Conservation (phyloP, 2,888 invertebrate species). For the Orthonevra nobilis region DNA sequence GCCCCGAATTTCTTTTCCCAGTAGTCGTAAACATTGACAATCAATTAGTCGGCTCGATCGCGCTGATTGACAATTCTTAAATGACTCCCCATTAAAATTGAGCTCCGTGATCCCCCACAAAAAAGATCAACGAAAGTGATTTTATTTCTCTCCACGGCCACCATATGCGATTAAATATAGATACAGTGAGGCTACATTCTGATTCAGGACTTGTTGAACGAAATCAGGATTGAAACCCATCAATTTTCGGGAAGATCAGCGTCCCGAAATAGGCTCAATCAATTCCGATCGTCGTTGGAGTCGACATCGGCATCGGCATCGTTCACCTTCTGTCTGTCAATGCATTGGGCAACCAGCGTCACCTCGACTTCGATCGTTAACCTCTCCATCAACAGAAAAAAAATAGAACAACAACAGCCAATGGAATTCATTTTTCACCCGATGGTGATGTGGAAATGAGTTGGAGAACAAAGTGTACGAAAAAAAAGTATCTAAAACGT, state of each 20-base stretch:
- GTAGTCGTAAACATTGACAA: too few species aligned
- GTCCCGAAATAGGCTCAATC: constrained; percentile 48
- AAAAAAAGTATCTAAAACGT: constrained; percentile 42
- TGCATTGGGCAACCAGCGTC: constrained; percentile 54
- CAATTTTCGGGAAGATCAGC: constrained; percentile 27
- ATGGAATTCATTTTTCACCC: constrained; percentile 32
- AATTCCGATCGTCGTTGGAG: constrained; percentile 24
- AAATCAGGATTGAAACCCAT: constrained; percentile 22
- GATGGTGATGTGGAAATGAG: constrained; percentile 21
- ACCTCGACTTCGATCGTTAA: constrained; percentile 57
- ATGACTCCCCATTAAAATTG: too few species aligned
- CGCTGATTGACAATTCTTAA: too few species aligned
- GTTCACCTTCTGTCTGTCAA: constrained; percentile 29
- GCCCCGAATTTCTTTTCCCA: too few species aligned
- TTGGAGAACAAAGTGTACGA: neutral
- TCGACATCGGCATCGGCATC: too few species aligned
- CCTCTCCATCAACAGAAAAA: constrained; percentile 11
- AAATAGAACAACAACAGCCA: constrained; percentile 9
- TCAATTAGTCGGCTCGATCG: too few species aligned
- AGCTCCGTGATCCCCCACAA: too few species aligned
- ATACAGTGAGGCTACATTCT: constrained; percentile 1
- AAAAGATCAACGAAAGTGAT: constrained; percentile 1
- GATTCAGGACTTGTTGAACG: constrained; percentile 35
- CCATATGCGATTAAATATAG: neutral
- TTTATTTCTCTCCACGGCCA: constrained; percentile 7